These are phyloP conservation scores for Tetramorium bicarinatum DNA, from an alignment of 2,888 invertebrate species.

Conservation along the genomic window DNA sequence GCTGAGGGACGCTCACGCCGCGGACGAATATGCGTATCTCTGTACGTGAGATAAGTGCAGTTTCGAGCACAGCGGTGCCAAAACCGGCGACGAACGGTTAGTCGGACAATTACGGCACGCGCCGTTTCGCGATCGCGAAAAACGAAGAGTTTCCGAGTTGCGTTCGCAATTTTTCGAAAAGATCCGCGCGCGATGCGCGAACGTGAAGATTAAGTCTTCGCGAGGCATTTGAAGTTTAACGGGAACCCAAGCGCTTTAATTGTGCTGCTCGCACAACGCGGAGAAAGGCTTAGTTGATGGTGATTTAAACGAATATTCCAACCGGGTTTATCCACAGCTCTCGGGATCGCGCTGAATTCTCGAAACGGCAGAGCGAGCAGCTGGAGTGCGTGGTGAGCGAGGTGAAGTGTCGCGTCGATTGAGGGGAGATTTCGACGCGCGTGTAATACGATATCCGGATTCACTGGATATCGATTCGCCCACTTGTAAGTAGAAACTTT, in stretches of 20 bases:
- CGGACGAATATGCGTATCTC: conserved; percentile 20
- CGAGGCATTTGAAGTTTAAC: conserved; percentile 81
- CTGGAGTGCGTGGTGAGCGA: background rate
- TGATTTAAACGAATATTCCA: conserved; percentile 32
- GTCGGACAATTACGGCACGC: background rate
- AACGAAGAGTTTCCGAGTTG: background rate
- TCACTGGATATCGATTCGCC: conserved; percentile 32
- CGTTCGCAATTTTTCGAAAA: background rate
- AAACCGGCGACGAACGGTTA: background rate
- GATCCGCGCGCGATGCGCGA: background rate
- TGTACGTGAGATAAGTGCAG: conserved; percentile 22
- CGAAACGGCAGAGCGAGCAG: background rate
- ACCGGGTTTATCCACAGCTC: conserved; percentile 9
- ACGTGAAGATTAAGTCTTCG: conserved; percentile 24
- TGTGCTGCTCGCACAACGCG: conserved; percentile 30
- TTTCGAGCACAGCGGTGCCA: background rate
- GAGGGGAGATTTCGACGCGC: conserved; percentile 46
- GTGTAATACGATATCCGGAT: conserved; percentile 21
- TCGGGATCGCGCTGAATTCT: conserved; percentile 9
- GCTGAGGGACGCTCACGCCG: background rate
- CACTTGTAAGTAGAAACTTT: conserved; percentile 1
- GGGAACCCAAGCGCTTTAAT: conserved; percentile 70
- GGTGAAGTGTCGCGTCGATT: conserved; percentile 15
- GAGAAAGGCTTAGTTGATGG: conserved; percentile 28
- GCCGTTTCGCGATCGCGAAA: background rate